phyloP scores from a whole-genome alignment of 2,797 vertebrate genomes.

The Sebastes taczanowskii region DNA sequence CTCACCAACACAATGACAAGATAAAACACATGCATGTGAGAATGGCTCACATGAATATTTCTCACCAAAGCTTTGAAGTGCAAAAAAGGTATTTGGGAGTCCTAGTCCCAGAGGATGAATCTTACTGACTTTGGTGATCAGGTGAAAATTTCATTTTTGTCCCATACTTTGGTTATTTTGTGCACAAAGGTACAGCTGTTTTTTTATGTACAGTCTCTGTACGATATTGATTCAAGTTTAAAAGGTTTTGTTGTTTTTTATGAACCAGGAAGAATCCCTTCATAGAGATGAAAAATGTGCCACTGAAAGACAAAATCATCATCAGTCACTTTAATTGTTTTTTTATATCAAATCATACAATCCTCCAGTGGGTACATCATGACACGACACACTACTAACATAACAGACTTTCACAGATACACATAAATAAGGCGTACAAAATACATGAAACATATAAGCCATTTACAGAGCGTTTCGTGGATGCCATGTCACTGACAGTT shows the following conservation, averaged over 20 bases:
- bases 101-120: too few species aligned
- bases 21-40: background rate
- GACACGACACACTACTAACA: background rate
- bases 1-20: background rate
- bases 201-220: too few species aligned
- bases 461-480: background rate
- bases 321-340: constrained; percentile 33
- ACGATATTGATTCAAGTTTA: too few species aligned
- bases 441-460: constrained; percentile 1
- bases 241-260: background rate
- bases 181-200: too few species aligned
- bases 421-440: constrained; percentile 34
- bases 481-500: background rate
- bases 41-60: background rate
- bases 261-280: background rate
- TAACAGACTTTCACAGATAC: background rate
- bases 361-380: background rate
- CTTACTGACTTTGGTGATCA: too few species aligned
- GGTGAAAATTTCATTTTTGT: too few species aligned
- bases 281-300: background rate
- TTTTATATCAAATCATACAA: constrained; percentile 22
- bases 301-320: background rate
- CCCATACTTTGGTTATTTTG: too few species aligned
- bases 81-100: too few species aligned
- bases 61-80: too few species aligned